Evolutionary conservation across 2,113 vertebrate genomes (phyloP).

Genomic region (Amazona vittata): DNA sequence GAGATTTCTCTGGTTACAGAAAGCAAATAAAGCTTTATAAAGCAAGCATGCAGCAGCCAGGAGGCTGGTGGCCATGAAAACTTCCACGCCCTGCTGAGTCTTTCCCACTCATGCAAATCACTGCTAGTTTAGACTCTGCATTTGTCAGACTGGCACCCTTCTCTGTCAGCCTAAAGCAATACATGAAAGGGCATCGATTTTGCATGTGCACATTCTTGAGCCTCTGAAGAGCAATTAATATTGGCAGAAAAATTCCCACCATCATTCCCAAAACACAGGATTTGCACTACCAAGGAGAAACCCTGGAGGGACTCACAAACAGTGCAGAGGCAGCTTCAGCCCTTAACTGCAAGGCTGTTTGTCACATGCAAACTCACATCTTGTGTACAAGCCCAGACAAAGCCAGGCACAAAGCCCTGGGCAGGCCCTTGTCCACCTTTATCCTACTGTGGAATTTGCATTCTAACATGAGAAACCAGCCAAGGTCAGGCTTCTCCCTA

Average conservation of each 20-base stretch:
- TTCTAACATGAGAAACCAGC: not conserved
- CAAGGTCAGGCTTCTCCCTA: not conserved
- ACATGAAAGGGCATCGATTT: not conserved
- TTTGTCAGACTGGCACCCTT: not conserved
- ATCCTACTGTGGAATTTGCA: not conserved
- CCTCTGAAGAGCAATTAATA: not conserved
- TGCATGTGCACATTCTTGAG: not conserved
- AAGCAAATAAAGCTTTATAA: not conserved
- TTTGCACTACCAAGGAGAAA: not conserved
- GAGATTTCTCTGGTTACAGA: not conserved
- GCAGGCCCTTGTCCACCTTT: not conserved
- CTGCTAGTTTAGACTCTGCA: not conserved
- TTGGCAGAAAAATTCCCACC: not conserved
- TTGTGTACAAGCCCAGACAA: not conserved
- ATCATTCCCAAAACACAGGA: not conserved
- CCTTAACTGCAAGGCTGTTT: not conserved
- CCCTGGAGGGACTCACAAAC: not conserved
- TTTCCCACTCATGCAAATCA: not conserved
- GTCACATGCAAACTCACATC: not conserved
- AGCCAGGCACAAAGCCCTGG: not conserved
- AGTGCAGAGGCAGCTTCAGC: not conserved
- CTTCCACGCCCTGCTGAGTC: not conserved
- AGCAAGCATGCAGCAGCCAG: not conserved
- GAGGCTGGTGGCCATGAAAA: not conserved
- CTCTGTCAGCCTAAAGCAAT: not conserved